These are phyloP conservation scores for Ferrisia virgata DNA, from an alignment of 2,888 invertebrate genomes.

Conservation along the genomic window DNA sequence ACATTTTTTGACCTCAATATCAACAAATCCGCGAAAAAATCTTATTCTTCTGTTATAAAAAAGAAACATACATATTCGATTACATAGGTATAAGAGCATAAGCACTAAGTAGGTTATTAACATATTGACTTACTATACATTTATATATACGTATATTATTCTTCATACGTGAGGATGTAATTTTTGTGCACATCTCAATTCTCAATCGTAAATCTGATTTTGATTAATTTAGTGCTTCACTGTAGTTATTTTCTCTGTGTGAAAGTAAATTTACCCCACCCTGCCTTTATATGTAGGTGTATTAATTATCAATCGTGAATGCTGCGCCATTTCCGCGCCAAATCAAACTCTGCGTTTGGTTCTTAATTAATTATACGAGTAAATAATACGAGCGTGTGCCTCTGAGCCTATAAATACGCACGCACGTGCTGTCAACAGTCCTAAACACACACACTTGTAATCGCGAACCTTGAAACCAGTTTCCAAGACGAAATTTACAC, in stretches of 20 bases:
- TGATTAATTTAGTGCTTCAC: slow-evolving; percentile 7
- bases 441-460: neutral
- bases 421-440: too few species aligned
- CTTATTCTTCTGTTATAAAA: neutral
- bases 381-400: neutral
- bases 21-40: too few species aligned
- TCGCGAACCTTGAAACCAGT: neutral
- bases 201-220: neutral
- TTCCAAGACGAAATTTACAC: too few species aligned
- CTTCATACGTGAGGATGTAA: neutral
- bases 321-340: neutral
- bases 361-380: neutral
- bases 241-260: neutral
- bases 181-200: neutral
- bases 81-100: too few species aligned
- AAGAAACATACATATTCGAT: neutral
- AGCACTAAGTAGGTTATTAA: slow-evolving; percentile 21
- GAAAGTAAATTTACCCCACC: neutral
- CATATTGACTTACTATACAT: neutral
- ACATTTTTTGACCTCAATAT: neutral
- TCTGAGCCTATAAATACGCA: neutral
- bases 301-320: neutral
- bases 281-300: neutral
- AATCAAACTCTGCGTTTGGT: neutral
- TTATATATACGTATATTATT: neutral